Base-by-base conservation (phyloP, 2,797 vertebrate genomes). In the Characodon lateralis region DNA sequence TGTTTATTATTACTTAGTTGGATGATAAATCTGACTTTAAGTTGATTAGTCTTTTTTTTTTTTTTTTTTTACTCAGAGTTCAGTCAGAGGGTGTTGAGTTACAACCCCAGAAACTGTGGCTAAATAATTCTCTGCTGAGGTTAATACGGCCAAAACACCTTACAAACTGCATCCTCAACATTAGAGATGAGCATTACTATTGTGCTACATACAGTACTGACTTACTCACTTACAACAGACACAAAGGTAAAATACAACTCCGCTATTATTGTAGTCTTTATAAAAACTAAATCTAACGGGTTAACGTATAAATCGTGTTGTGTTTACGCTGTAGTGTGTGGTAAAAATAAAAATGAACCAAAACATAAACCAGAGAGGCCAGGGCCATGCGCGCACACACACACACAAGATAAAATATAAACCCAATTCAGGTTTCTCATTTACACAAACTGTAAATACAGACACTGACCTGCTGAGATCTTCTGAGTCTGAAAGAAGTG, bases 191-290 rank as follows among this genome's bases (percentile, higher is more conserved):
- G 83, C 88, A 85, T 85, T 83, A 91, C 90, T 92, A 90, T 88
- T 93, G 91, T 90, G 93, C 93, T 94, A 94, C 91, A 92, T 90
- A 93, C 89, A 93, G 89, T 89, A 92, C 91, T 85, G 80, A 89
- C n/a, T n/a, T n/a, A n/a, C n/a, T 90, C 90, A 93, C 91, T 78
- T 78, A 92, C 89, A 83, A 91, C 88, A 79, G 85, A 93, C 87
- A 92, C 73, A 72, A 74, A 90, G 88, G 90, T 93, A 87, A 90
- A 90, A 83, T 89, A 91, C 88, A 85, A 83, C 85, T 90, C 72
- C 74, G 78, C 72, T 91, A 83, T 87, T 87, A 89, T 88, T 88
- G 82, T 90, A 28, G 87, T 90, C 85, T 88, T 90, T 88, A 92
- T 85, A 90, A 91, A 93, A 93, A 88, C 79, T 83, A 88, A 89